Percentiles rank a stretch among this genome's conserved stretches.
Evolutionary conservation across 2,797 vertebrate species (phyloP).

Genomic region (Paramormyrops hopkinsi): DNA sequence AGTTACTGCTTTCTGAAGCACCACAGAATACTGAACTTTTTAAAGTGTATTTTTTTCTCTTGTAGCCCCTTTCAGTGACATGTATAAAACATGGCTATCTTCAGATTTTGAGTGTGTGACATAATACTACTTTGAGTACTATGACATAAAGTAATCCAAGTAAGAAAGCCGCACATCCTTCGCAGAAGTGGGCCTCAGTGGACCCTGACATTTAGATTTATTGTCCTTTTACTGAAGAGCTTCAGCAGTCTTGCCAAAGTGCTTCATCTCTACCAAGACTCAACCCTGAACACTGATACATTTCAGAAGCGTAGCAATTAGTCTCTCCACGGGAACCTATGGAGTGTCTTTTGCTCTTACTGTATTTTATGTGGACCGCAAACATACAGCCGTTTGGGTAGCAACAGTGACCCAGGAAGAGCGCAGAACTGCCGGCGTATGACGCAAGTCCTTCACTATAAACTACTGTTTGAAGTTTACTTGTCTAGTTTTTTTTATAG

Average conservation of each 20-base stretch:
- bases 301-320: neutral
- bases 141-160: neutral
- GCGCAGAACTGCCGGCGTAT: neutral
- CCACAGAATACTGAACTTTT: neutral
- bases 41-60: neutral
- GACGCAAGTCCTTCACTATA: neutral
- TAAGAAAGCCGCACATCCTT: neutral
- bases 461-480: neutral
- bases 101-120: neutral
- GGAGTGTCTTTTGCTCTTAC: neutral
- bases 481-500: neutral
- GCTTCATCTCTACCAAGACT: neutral
- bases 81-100: neutral
- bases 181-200: neutral
- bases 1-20: neutral
- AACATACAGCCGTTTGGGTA: neutral
- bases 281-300: neutral
- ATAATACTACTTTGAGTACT: neutral
- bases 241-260: neutral
- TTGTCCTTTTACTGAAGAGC: neutral
- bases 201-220: neutral
- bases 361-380: neutral
- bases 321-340: neutral
- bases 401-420: neutral
- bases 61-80: neutral